These are phyloP conservation scores for Orussus abietinus DNA, from an alignment of 1,140 invertebrate genomes.

Conservation along the genomic window DNA sequence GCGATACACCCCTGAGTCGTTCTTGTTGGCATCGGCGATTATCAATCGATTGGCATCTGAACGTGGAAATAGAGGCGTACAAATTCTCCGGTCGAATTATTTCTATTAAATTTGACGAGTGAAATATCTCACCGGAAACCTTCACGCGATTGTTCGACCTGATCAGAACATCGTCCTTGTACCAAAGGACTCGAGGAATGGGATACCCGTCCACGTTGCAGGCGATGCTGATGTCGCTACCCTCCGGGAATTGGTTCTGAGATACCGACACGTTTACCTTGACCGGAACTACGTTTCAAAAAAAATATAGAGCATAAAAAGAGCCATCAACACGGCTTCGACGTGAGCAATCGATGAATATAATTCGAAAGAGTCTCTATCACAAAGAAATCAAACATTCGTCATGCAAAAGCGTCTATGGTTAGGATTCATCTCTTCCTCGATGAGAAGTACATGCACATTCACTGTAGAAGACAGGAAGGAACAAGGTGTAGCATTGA, in stretches of 20 bases:
- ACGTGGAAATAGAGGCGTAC: background rate
- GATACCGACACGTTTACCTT: constrained; percentile 56
- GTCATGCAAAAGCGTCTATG: too few relatives aligned
- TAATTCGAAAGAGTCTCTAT: too few relatives aligned
- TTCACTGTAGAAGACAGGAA: too few relatives aligned
- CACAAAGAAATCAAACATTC: too few relatives aligned
- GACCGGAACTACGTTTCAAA: constrained; percentile 57
- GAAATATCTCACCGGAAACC: constrained; percentile 57
- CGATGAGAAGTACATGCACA: too few relatives aligned
- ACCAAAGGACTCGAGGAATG: constrained; percentile 70
- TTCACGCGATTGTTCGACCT: constrained; percentile 52
- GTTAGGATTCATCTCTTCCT: too few relatives aligned
- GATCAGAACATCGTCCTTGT: constrained; percentile 64
- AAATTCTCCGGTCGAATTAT: background rate
- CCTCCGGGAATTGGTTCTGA: constrained; percentile 58
- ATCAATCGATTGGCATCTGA: constrained; percentile 65
- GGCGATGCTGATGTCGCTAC: constrained; percentile 65
- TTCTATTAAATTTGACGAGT: background rate
- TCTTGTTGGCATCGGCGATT: constrained; percentile 59
- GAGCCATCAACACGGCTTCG: too few relatives aligned
- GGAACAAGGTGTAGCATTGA: constrained; percentile 1
- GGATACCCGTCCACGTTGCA: constrained; percentile 78
- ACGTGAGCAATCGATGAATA: too few relatives aligned
- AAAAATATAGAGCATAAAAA: constrained; percentile 8
- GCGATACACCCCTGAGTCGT: constrained; percentile 73